These are phyloP conservation scores for Clunio marinus DNA, from an alignment of 2,888 invertebrate genomes.

Conservation along the genomic window DNA sequence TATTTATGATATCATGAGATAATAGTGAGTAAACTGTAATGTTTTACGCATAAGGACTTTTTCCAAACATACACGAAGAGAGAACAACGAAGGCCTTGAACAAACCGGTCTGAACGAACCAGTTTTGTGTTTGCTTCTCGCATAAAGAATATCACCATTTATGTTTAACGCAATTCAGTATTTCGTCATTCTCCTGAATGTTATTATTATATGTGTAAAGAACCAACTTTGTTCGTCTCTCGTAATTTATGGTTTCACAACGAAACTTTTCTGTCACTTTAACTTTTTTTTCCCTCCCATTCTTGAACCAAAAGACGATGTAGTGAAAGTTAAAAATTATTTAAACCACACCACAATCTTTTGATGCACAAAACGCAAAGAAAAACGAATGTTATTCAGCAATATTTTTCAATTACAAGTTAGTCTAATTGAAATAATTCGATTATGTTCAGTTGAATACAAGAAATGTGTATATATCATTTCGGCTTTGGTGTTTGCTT, in stretches of 20 bases:
- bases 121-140: neutral
- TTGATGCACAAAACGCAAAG: neutral
- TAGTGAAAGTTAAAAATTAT: no score
- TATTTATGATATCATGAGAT: neutral
- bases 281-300: no score
- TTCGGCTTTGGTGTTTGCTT: neutral
- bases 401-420: slow-evolving; percentile 55
- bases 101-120: neutral
- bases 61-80: no score
- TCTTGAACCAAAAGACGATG: no score
- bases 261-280: no score
- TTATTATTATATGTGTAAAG: no score
- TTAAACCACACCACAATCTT: neutral
- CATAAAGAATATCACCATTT: no score
- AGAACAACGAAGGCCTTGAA: neutral
- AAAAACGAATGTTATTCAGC: slow-evolving; percentile 41
- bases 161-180: no score
- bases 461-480: slow-evolving; percentile 20
- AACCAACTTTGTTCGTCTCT: no score
- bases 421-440: slow-evolving; percentile 53
- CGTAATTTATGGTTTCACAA: no score
- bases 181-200: no score
- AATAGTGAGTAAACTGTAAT: neutral
- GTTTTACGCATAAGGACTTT: neutral
- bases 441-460: slow-evolving; percentile 45